Evolutionary conservation across 2,113 vertebrate species (phyloP).

Genomic region (Tragelaphus buxtoni): DNA sequence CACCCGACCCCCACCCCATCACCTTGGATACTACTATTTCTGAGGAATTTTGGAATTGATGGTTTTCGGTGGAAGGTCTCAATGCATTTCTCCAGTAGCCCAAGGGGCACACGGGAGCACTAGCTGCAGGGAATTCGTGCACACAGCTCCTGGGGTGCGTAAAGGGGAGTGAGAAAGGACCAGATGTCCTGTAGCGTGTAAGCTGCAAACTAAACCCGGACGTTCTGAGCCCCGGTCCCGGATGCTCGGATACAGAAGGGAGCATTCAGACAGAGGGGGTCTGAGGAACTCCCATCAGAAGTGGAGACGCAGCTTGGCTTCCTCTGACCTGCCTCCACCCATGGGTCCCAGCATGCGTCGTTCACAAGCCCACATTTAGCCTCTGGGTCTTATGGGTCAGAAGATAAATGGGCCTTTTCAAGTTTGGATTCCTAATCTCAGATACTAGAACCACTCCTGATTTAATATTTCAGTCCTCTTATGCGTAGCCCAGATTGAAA

Average conservation of each 20-base stretch:
- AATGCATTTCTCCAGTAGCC: background rate
- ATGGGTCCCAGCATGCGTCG: background rate
- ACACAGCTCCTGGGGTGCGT: background rate
- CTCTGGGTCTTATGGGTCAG: background rate
- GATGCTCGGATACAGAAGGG: rapidly evolving
- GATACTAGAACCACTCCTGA: background rate
- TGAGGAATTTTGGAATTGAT: background rate
- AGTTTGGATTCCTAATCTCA: background rate
- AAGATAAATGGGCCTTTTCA: background rate
- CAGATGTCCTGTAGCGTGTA: rapidly evolving
- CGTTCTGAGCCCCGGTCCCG: background rate
- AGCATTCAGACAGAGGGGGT: rapidly evolving
- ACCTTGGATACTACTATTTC: too few relatives aligned
- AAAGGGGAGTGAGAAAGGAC: rapidly evolving
- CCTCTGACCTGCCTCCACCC: rapidly evolving
- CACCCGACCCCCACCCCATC: rapidly evolving
- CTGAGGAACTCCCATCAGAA: rapidly evolving
- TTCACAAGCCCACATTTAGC: background rate
- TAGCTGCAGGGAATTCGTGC: too few relatives aligned
- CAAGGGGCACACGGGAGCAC: rapidly evolving
- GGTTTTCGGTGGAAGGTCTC: background rate
- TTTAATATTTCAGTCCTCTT: background rate
- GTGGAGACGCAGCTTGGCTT: background rate
- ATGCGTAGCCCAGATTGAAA: background rate
- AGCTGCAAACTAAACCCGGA: background rate